phyloP scores from a whole-genome alignment of 2,797 vertebrate species.

The Eulemur mongoz region DNA sequence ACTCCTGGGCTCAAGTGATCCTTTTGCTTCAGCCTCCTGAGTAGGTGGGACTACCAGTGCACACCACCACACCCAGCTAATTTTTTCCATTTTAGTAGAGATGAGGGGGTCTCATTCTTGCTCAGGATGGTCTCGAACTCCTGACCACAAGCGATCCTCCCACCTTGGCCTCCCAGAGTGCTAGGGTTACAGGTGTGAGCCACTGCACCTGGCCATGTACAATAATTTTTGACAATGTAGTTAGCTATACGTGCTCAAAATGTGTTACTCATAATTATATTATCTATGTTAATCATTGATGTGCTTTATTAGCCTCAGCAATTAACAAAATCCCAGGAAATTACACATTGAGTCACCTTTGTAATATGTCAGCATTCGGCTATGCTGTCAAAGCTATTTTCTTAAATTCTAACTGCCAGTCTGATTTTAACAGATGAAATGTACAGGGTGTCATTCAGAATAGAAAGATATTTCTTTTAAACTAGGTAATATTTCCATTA shows the following conservation, averaged over 20 bases:
- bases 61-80: no score
- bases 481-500: neutral
- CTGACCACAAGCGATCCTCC: no score
- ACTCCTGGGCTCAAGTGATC: no score
- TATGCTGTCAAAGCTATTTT: neutral
- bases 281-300: neutral
- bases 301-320: neutral
- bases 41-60: no score
- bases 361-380: neutral
- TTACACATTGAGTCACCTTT: neutral
- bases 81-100: no score
- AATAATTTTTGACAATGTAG: neutral
- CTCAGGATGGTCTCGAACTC: no score
- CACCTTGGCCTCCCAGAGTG: no score
- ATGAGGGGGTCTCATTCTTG: no score
- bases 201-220: no score
- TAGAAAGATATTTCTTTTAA: slow-evolving; percentile 2
- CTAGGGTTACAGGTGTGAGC: no score
- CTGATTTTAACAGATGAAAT: slow-evolving; percentile 24
- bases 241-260: neutral
- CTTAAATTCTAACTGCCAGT: neutral
- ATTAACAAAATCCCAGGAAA: neutral
- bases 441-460: neutral
- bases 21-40: no score
- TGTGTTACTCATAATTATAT: neutral